Percentiles rank a stretch among this genome's conserved stretches.
These are phyloP conservation scores for Cecropterus lyciades DNA, from an alignment of 1,140 invertebrate genomes.

Conservation along the genomic window DNA sequence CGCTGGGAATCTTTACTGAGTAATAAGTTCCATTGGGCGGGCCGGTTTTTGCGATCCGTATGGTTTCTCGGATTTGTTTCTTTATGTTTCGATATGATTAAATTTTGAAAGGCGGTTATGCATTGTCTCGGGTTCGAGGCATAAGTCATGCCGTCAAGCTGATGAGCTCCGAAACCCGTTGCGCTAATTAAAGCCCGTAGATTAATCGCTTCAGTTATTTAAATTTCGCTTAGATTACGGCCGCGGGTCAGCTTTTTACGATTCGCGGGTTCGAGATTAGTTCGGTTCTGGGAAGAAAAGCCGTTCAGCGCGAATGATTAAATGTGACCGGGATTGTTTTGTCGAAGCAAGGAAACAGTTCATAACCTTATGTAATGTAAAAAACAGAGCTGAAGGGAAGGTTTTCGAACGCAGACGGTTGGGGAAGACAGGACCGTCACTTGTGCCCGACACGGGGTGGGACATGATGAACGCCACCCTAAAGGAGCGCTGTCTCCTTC, in stretches of 20 bases:
- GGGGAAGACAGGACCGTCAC: constrained; percentile 75
- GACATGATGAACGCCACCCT: constrained; percentile 69
- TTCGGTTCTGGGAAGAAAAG: constrained; percentile 67
- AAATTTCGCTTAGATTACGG: constrained; percentile 61
- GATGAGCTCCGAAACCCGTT: constrained; percentile 64
- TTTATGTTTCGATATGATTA: constrained; percentile 53
- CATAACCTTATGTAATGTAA: constrained; percentile 56
- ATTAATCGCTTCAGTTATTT: constrained; percentile 78
- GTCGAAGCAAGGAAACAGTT: neutral
- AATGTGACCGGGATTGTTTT: constrained; percentile 48
- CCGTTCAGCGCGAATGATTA: constrained; percentile 57
- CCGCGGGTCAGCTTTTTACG: constrained; percentile 66
- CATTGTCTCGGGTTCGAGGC: constrained; percentile 51
- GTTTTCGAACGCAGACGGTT: constrained; percentile 70
- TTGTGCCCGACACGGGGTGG: constrained; percentile 77
- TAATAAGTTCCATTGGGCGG: constrained; percentile 70
- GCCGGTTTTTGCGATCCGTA: constrained; percentile 74
- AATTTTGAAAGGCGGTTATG: constrained; percentile 50
- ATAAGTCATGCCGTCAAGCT: constrained; percentile 64
- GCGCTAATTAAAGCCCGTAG: constrained; percentile 66
- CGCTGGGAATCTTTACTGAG: constrained; percentile 68
- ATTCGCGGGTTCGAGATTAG: constrained; percentile 69
- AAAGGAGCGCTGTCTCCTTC: constrained; percentile 55
- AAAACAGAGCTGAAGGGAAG: constrained; percentile 59
- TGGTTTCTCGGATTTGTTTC: constrained; percentile 62